Base-by-base conservation (phyloP, 2,797 vertebrate genomes). In the Myotis pilosus region DNA sequence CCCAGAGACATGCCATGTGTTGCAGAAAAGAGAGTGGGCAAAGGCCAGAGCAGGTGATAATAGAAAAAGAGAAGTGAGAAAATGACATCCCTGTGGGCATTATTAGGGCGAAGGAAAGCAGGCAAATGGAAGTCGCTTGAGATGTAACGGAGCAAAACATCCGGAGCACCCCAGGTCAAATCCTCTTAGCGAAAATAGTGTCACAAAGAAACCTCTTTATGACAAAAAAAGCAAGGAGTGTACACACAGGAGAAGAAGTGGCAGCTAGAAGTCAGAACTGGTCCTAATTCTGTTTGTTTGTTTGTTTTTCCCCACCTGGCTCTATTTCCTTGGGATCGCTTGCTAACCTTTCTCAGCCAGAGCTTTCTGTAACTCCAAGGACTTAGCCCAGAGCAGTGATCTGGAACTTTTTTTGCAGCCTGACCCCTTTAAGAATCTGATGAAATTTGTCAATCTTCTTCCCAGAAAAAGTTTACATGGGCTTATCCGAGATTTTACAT, bases 31-130 rank as follows among this genome's bases (percentile, higher is more conserved):
- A 96, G 78, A 82, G 1, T 57, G 93, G 96, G 96, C 83, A 96
- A 97, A 96, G 93, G 57, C 87, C 97, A 91, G 96, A 74, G 81
- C 96, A 96, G 25, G 38, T 49, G 83, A 25, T 38, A 60, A 87
- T 88, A 92, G 95, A 92, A 97, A 96, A 94, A 95, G 95, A 91
- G 87, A 71, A 66, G 84, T 60, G 94, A 97, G 92, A 95, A 98
- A 96, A 97, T 69, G 8, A 92, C 51, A 64, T 96, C 84, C 87
- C 96, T 87, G 95, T 94, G 93, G 82, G 87, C 88, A 60, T 89
- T 85, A 82, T 87, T 80, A 93, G 94, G 94, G 95, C 22, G 96
- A 94, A 87, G 96, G 94, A 82, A 97, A 95, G 92, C 96, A 96
- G 95, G 95, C 96, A 96, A 96, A 91, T 15, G 76, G 84, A 88